Conservation (phyloP, 2,888 invertebrate genomes). For the Latheticus oryzae region DNA sequence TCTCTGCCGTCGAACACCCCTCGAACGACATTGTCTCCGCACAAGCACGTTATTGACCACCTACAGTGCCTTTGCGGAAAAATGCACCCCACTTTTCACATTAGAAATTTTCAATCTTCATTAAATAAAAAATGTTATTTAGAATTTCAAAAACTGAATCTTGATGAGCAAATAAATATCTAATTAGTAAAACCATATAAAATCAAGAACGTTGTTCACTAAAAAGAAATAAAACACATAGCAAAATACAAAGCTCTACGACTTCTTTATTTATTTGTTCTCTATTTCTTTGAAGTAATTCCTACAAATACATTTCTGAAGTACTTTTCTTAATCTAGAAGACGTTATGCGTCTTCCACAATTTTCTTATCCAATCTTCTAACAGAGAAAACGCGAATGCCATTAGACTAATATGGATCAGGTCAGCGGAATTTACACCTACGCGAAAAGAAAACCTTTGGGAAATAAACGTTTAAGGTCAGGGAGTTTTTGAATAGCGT, state of each 20-base stretch:
- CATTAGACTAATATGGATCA: conserved; percentile 15
- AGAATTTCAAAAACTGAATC: no score
- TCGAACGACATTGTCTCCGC: conserved; percentile 9
- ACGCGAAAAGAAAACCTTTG: conserved; percentile 24
- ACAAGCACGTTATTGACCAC: conserved; percentile 39
- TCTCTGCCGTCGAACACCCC: conserved; percentile 5
- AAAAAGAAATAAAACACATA: no score
- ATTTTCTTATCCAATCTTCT: conserved; percentile 25
- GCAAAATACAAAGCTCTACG: no score
- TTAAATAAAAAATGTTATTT: no score
- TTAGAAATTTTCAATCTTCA: not conserved
- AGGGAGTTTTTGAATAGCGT: conserved; percentile 12
- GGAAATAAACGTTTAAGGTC: conserved; percentile 23
- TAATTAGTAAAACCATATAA: no score
- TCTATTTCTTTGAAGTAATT: no score
- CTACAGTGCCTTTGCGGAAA: conserved; percentile 33
- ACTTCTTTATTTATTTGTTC: no score
- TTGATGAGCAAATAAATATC: no score
- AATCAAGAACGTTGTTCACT: no score
- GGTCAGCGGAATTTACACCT: conserved; percentile 29
- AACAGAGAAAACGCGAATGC: conserved; percentile 8
- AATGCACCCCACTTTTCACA: conserved; percentile 8
- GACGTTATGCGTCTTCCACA: no score
- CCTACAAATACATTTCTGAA: no score
- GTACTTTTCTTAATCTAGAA: no score